Percentiles rank a stretch among this genome's conserved stretches.
Evolutionary conservation across 2,888 invertebrate species (phyloP).

Genomic region (Lithophane semibrunnea): DNA sequence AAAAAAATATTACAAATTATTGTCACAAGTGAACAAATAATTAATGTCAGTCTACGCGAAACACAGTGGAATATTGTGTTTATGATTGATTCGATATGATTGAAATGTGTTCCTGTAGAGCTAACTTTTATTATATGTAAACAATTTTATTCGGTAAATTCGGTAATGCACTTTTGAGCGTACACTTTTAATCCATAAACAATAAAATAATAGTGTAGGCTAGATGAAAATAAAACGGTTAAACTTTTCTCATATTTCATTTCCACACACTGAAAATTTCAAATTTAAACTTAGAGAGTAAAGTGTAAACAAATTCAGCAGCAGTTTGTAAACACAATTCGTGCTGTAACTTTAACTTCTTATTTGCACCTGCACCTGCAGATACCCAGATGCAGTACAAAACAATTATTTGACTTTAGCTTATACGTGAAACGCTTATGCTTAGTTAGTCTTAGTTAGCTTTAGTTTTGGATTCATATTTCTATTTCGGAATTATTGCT

Average conservation of each 20-base stretch:
- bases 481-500: background rate
- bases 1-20: no score
- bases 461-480: slow-evolving; percentile 2
- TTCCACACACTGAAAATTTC: background rate
- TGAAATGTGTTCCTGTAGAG: no score
- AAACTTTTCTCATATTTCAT: background rate
- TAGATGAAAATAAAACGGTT: no score
- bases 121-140: no score
- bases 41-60: no score
- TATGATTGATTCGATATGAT: no score
- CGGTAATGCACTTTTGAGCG: no score
- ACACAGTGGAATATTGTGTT: no score
- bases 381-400: background rate
- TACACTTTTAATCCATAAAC: no score
- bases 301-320: background rate
- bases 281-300: background rate
- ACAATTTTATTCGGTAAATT: no score
- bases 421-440: background rate
- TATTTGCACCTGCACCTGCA: slow-evolving; percentile 9
- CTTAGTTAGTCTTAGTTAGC: background rate
- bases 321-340: slow-evolving; percentile 18
- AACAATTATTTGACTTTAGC: slow-evolving; percentile 34
- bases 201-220: no score
- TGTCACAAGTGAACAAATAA: no score
- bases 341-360: slow-evolving; percentile 16